Evolutionary conservation across 2,888 invertebrate genomes (phyloP).

Genomic region (Sclerodermus sp.): DNA sequence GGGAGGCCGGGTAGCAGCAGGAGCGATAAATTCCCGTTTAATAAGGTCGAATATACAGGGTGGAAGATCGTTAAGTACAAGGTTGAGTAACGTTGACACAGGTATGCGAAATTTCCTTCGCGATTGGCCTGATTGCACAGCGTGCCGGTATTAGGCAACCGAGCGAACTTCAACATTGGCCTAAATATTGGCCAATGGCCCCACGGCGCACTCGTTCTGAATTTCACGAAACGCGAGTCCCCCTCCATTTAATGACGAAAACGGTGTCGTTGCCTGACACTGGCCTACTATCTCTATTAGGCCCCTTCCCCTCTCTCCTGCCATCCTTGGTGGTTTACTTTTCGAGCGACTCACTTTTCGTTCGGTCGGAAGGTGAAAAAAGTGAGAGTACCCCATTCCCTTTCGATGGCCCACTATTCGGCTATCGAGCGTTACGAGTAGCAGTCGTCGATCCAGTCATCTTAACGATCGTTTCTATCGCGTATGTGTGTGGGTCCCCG

Average conservation of each 20-base stretch:
- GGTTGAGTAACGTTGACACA: slow-evolving; percentile 20
- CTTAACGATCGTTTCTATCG: no score
- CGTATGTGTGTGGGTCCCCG: no score
- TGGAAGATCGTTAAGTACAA: slow-evolving; percentile 19
- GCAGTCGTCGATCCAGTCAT: no score
- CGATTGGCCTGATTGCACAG: slow-evolving; percentile 19
- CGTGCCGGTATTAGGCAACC: slow-evolving; percentile 32
- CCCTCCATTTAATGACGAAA: slow-evolving; percentile 6
- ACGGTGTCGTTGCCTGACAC: slow-evolving; percentile 47
- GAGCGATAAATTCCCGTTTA: no score
- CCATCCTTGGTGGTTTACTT: no score
- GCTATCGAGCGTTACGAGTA: no score
- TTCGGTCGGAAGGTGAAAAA: no score
- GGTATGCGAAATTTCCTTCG: slow-evolving; percentile 16
- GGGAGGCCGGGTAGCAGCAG: no score
- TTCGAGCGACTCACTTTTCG: no score
- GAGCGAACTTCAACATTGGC: slow-evolving; percentile 48
- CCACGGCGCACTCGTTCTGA: slow-evolving; percentile 26
- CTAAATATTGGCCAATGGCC: slow-evolving; percentile 51
- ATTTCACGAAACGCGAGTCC: slow-evolving; percentile 8
- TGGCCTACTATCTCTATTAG: slow-evolving; percentile 41
- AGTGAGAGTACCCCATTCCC: no score
- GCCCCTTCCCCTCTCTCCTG: no score
- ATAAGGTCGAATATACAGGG: background rate
- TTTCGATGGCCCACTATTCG: no score